These are phyloP conservation scores for Ptychoptera albimana DNA, from an alignment of 2,888 invertebrate genomes.

Conservation along the genomic window DNA sequence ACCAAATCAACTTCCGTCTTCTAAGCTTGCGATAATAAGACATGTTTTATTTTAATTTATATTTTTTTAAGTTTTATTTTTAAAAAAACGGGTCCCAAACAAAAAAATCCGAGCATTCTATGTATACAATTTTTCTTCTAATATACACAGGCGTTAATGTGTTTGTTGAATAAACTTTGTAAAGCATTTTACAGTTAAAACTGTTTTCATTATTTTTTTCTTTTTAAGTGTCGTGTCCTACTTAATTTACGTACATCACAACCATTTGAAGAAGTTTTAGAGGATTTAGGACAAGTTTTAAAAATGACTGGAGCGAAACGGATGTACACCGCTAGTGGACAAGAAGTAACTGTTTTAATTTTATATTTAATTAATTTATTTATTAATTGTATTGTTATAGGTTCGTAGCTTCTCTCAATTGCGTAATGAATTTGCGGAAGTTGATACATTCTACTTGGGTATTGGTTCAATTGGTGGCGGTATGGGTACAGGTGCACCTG, in stretches of 20 bases:
- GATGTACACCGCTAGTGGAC: slow-evolving; percentile 83
- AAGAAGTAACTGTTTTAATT: slow-evolving; percentile 48
- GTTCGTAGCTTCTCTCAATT: slow-evolving; percentile 87
- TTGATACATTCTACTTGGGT: slow-evolving; percentile 79
- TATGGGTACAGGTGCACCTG: slow-evolving; percentile 20
- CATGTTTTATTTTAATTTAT: too few species aligned
- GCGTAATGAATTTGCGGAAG: slow-evolving; percentile 80
- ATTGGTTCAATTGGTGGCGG: slow-evolving; percentile 32
- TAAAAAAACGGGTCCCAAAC: too few species aligned
- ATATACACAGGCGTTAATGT: too few species aligned
- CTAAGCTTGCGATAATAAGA: too few species aligned
- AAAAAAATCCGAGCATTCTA: too few species aligned
- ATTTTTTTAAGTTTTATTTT: too few species aligned
- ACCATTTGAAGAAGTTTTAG: slow-evolving; percentile 85
- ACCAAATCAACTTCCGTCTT: too few species aligned
- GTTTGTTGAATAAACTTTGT: too few species aligned
- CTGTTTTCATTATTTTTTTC: neutral
- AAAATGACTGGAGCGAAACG: slow-evolving; percentile 81
- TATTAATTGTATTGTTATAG: slow-evolving; percentile 28
- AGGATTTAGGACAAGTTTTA: slow-evolving; percentile 82
- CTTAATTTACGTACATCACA: slow-evolving; percentile 83
- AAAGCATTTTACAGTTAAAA: too few species aligned
- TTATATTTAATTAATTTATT: too few species aligned
- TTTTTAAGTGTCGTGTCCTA: slow-evolving; percentile 66
- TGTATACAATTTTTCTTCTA: too few species aligned